Evolutionary conservation across 1,140 invertebrate genomes (phyloP), one percentile per base, ranked within the genome.

Genomic region (Bursaphelenchus mucronatus): DNA sequence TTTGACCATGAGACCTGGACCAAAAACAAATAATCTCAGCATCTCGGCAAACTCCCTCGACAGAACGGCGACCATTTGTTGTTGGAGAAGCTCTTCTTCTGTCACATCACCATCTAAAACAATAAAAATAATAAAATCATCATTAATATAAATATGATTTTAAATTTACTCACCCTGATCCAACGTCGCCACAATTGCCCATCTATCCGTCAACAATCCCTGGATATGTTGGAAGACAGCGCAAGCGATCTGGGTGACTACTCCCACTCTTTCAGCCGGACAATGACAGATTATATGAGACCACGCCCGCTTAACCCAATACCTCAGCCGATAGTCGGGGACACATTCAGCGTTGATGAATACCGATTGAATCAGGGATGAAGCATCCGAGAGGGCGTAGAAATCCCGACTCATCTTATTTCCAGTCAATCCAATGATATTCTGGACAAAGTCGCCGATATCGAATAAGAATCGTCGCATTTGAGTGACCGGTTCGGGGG

Each of bases 21-120:
- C 70, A 50, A 74, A 51, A 41, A 74, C 47, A 8, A 74, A 63
- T 40, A 47, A n/a, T 17, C 61, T 65, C 19, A 71, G 43, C 39
- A 70, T 66, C 17, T 17, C 46, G 2, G 63, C 62, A 56, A 56
- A 65, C 51, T 76, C 75, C 8, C 75, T 65, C 8, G 65, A 66
- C 15, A 76, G 55, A 10, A 80, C 50, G 39, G 67, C 71, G 10
- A 64, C 67, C 56, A 76, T 68, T 55, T 78, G 79, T 56, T 79
- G 74, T 5, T 44, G 9, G 58, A 76, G 66, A 19, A 76, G 46
- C 61, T 76, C 75, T 40, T 81, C 77, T 53, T 76, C 77, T 9
- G 55, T 69, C 19, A 61, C 74, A 40, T 80, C 75, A 10, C 61
- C 68, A n/a, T 65, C 63, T 71, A 45, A 66, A 77, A 40, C 13